Evolutionary conservation across 2,888 invertebrate genomes (phyloP), one percentile per base, ranked within the genome.

Genomic region (Folsomia candida): DNA sequence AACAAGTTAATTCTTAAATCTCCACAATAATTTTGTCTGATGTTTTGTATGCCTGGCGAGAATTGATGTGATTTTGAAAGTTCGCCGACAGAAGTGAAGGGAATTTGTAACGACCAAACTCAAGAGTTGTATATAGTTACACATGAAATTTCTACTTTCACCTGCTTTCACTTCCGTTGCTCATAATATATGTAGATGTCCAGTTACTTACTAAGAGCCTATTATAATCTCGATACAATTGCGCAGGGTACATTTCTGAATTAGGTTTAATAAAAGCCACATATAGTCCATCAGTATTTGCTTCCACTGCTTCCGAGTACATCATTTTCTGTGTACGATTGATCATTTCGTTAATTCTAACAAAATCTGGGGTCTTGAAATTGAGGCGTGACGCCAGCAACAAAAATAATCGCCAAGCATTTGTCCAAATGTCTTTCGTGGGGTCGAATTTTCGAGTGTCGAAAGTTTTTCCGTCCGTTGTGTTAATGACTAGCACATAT

Each of bases 401-500:
- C 6, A 57, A 6, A 22, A 57, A 57, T 11, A 57, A n/a, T 11
- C 57, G 57, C 57, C 57, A 57, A 11, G 20, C 9, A 57, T 57
- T 57, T 6, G 22, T 57, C n/a, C 11, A 57, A 57, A 57, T 6
- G 20, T 57, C 57, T 57, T 20, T 57, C 20, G 57, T 11, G 20
- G 20, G 20, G 20, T 57, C 57, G 6, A 57, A 20, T n/a, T n/a
- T 57, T 57, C 20, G 9, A 22, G 57, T 22, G 11, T 57, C 57
- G 22, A n/a, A 57, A n/a, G 57, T 57, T 11, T n/a, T 68, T n/a
- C 67, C 65, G 1, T 58, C 64, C 11, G 67, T 59, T 6, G 71
- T 71, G n/a, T 71, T 71, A 18, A 71, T 64, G 2, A 68, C 71
- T 14, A 71, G 68, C n/a, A 71, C 68, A 47, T 68, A 71, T 37